Evolutionary conservation across 2,797 vertebrate genomes (phyloP), one percentile per base, ranked within the genome.

Genomic region (Trachops cirrhosus): DNA sequence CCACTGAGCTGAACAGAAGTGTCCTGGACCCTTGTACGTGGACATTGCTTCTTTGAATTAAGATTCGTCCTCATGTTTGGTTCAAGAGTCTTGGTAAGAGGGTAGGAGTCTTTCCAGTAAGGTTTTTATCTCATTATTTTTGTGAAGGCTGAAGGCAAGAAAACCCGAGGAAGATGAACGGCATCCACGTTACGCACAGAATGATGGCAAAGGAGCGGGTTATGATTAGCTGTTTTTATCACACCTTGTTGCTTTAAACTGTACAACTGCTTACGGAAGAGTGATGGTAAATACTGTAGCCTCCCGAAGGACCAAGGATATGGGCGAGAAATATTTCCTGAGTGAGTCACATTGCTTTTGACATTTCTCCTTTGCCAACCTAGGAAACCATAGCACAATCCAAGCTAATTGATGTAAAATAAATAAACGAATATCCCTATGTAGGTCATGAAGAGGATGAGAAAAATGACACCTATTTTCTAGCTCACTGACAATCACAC

Each of bases 381-480:
- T 52, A 83, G 4, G 7, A 89, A 90, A 48, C 64, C 48, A 80
- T 4, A 73, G 91, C 39, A 85, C 87, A 96, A 89, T 64, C 19
- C 32, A 95, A 91, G 62, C 34, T 89, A 94, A 83, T 93, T 91
- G 91, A 86, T 54, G 41, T 70, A 52, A 86, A 94, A 83, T 88
- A 93, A 94, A 74, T 93, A 90, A 86, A 67, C 57, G 64, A 75
- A 94, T 91, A 82, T 83, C 9, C 85, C 19, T 91, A 96, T 82
- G 85, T 92, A 93, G 95, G 94, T 97, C 89, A 86, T 8, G 22
- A 86, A 85, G 34, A 86, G 9, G 82, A 73, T 96, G 84, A 97
- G 73, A 96, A 97, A 93, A 97, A 86, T 71, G 34, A 62, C 91
- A 94, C 79, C 64, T 96, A 67, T 86, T 95, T 52, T 59, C 39